Base-by-base conservation (phyloP, 1,140 invertebrate species). In the Oryctes rhinoceros region DNA sequence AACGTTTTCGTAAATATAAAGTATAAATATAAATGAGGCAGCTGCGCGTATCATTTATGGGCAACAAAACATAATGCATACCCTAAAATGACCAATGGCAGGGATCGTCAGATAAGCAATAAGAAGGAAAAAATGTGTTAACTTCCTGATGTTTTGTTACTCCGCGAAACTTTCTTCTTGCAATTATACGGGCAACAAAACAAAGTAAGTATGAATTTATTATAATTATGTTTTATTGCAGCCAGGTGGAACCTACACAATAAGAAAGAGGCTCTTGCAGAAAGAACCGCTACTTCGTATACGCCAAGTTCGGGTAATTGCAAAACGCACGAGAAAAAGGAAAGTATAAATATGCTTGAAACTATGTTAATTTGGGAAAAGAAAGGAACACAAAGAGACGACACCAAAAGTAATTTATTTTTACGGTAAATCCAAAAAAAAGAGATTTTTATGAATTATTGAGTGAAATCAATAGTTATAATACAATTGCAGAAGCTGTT, bases 241-340 rank as follows among this genome's bases (percentile, higher is more conserved):
- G 53, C 53, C 53, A 59, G 53, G 53, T 59, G 53, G 53, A 59
- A 59, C 53, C 18, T 59, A 59, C 15, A 59, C 53, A 59, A 59
- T 18, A 18, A 59, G 15, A 59, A 59, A 59, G 18, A 44, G 5
- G 5, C 9, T 44, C 20, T n/a, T 15, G 53, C 53, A 18, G n/a
- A 18, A 59, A 59, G 53, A n/a, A 59, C 53, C 53, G 53, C n/a
- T 59, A 18, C 53, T 59, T 59, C 15, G 53, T n/a, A 6, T 59
- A 15, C 3, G n/a, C 0, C n/a, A 7, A 10, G 53, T 4, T 15
- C 3, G 18, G 15, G 6, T 18, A 59, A 59, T 59, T 59, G 53
- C n/a, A 59, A 59, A 59, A 18, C 2, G 1, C 15, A 59, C n/a
- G 53, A 18, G n/a, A 18, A 59, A 59, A 59, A 59, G 53, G 53